Evolutionary conservation across 2,888 invertebrate genomes (phyloP).

Genomic region (Lampropteryx suffumata): DNA sequence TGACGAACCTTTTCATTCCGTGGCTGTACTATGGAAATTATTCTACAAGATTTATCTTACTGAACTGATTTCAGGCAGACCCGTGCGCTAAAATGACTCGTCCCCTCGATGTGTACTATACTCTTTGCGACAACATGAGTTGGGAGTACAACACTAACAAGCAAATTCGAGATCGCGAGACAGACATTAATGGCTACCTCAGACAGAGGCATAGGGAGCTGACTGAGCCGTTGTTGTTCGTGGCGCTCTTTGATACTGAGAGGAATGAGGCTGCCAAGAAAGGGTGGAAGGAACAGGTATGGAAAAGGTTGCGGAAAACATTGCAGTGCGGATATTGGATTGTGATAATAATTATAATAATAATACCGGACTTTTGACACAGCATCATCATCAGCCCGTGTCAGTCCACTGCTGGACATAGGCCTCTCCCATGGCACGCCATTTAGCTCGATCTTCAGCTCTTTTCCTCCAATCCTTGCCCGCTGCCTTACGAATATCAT

Average conservation of each 20-base stretch:
- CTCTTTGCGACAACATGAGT: constrained; percentile 84
- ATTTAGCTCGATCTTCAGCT: too few relatives aligned
- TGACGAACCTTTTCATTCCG: too few relatives aligned
- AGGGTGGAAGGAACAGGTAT: constrained; percentile 76
- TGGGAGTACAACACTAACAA: constrained; percentile 84
- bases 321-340: too few relatives aligned
- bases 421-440: too few relatives aligned
- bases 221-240: constrained; percentile 66
- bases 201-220: constrained; percentile 66
- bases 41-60: too few relatives aligned
- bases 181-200: constrained; percentile 70
- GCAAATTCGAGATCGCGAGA: constrained; percentile 73
- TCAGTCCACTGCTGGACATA: too few relatives aligned
- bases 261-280: constrained; percentile 77
- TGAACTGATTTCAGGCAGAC: constrained; percentile 79
- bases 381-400: too few relatives aligned
- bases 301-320: background rate
- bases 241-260: constrained; percentile 80
- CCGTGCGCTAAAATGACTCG: constrained; percentile 82
- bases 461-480: too few relatives aligned
- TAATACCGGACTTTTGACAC: too few relatives aligned
- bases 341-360: too few relatives aligned
- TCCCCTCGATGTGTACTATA: constrained; percentile 84
- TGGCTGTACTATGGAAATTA: too few relatives aligned
- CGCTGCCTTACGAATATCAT: too few relatives aligned